Evolutionary conservation across 2,888 invertebrate species (phyloP).

Genomic region (Incurvaria masculella): DNA sequence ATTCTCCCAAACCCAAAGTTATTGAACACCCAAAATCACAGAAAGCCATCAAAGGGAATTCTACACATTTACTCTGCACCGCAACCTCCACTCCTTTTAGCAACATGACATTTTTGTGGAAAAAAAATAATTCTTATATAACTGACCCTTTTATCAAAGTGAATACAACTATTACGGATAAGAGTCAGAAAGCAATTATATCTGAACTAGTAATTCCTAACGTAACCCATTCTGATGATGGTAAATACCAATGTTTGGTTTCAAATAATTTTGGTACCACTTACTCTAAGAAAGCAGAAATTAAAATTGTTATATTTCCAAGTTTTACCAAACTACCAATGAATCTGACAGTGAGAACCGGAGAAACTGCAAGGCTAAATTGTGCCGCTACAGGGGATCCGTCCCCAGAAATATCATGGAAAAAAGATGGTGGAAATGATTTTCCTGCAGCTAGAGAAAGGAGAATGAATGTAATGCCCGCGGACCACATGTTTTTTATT

Average conservation of each 20-base stretch:
- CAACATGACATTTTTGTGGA: conserved; percentile 81
- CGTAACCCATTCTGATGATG: conserved; percentile 78
- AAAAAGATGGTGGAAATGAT: conserved; percentile 89
- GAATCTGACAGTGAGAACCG: conserved; percentile 81
- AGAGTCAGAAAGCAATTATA: conserved; percentile 62
- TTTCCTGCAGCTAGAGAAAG: conserved; percentile 94
- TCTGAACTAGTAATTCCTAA: conserved; percentile 72
- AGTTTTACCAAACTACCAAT: conserved; percentile 79
- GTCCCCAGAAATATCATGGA: conserved; percentile 83
- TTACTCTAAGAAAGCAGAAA: conserved; percentile 81
- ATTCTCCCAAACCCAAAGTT: conserved; percentile 83
- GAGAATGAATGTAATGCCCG: conserved; percentile 88
- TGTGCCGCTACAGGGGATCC: conserved; percentile 92
- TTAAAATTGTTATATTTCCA: conserved; percentile 86
- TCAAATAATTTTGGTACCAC: conserved; percentile 86
- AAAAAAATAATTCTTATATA: conserved; percentile 70
- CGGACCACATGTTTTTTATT: conserved; percentile 90
- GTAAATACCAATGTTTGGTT: conserved; percentile 91
- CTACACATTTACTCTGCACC: conserved; percentile 77
- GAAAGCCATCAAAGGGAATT: conserved; percentile 84
- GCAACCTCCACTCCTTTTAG: conserved; percentile 76
- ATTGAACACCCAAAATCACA: conserved; percentile 77
- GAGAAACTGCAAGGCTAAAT: conserved; percentile 82
- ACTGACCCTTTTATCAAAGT: conserved; percentile 45
- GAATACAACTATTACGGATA: conserved; percentile 42